Evolutionary conservation across 2,797 vertebrate species (phyloP).

Genomic region (Alcedo quadribrachys): DNA sequence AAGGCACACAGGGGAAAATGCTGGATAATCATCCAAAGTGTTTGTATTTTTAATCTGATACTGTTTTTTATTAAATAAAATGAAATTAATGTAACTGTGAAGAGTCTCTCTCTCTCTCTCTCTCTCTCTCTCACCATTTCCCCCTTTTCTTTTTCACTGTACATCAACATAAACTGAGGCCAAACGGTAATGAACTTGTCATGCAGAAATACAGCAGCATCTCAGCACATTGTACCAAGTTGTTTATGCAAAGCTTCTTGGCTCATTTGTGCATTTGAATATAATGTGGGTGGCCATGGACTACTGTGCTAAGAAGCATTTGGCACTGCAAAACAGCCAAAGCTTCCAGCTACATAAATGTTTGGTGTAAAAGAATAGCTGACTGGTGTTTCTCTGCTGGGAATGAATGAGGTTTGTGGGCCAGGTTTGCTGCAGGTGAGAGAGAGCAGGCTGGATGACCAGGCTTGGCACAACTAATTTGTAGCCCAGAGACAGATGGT

Average conservation of each 20-base stretch:
- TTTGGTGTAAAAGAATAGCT: background rate
- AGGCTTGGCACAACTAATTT: background rate
- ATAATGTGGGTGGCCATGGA: slow-evolving; percentile 33
- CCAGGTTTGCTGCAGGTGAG: background rate
- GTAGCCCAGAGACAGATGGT: background rate
- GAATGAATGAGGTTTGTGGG: background rate
- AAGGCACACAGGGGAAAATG: slow-evolving; percentile 71
- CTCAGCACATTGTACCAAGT: slow-evolving; percentile 16
- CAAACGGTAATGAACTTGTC: slow-evolving; percentile 33
- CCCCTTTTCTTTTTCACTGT: background rate
- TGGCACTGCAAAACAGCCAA: background rate
- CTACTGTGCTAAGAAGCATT: background rate
- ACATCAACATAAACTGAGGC: background rate
- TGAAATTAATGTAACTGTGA: slow-evolving; percentile 72
- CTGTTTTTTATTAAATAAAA: slow-evolving; percentile 83
- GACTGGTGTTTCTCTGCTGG: background rate
- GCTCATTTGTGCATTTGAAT: background rate
- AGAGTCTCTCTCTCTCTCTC: background rate
- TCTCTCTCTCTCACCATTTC: background rate
- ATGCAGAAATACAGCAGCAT: slow-evolving; percentile 28
- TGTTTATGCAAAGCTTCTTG: slow-evolving; percentile 52
- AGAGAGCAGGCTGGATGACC: background rate
- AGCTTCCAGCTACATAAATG: background rate
- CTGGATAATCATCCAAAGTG: slow-evolving; percentile 80
- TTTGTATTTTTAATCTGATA: slow-evolving; percentile 82